These are phyloP conservation scores for Myoxocephalus aenaeus DNA, from an alignment of 2,797 vertebrate genomes.

Conservation along the genomic window DNA sequence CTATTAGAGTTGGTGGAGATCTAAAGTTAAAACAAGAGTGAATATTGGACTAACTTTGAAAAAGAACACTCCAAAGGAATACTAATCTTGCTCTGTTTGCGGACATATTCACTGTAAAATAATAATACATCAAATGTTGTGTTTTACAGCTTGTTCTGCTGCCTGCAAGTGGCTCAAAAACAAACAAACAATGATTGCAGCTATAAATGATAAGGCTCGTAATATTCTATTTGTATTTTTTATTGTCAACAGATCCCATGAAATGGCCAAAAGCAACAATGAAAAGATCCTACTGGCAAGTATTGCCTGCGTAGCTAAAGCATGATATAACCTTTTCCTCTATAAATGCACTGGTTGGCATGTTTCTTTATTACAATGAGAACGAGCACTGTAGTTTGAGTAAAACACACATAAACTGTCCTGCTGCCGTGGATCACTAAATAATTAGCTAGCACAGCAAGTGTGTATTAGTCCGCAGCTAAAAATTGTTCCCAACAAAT, in stretches of 20 bases:
- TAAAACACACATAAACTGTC: not conserved
- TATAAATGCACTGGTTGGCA: not conserved
- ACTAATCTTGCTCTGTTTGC: not conserved
- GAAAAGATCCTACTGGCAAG: not conserved
- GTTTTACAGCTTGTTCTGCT: slow-evolving; percentile 5
- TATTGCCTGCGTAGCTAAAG: not conserved
- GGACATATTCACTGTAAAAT: not conserved
- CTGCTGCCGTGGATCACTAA: not conserved
- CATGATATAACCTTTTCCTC: not conserved
- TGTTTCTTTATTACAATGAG: not conserved
- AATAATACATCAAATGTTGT: not conserved
- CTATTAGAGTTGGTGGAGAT: not conserved
- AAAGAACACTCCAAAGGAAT: not conserved
- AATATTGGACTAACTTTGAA: not conserved
- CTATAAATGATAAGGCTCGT: slow-evolving; percentile 1
- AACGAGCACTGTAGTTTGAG: not conserved
- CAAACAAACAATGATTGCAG: not conserved
- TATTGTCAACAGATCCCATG: not conserved
- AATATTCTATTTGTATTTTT: not conserved
- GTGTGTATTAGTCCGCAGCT: not conserved
- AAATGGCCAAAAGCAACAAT: not conserved
- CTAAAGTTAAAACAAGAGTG: not conserved
- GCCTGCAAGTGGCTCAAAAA: slow-evolving; percentile 1
- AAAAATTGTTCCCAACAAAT: slow-evolving; percentile 3
- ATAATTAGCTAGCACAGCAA: not conserved